phyloP scores from a whole-genome alignment of 2,797 vertebrate genomes.

The Anomalospiza imberbis region DNA sequence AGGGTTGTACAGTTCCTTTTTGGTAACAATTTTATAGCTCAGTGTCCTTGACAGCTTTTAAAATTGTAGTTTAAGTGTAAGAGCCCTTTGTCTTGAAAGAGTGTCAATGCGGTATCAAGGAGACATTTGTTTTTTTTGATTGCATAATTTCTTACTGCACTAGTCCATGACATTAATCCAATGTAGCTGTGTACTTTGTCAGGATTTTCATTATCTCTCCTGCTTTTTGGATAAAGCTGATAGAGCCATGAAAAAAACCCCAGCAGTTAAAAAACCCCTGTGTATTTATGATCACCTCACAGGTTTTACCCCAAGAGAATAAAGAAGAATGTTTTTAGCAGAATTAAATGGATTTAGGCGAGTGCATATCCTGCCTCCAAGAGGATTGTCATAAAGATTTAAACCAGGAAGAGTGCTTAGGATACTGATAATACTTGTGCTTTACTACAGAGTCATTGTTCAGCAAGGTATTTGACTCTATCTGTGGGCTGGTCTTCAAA shows the following conservation, averaged over 20 bases:
- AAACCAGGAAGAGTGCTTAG: not conserved
- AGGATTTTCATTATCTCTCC: not conserved
- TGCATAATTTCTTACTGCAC: not conserved
- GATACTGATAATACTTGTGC: not conserved
- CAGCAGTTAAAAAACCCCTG: not conserved
- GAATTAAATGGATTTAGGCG: not conserved
- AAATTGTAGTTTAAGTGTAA: not conserved
- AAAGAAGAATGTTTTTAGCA: not conserved
- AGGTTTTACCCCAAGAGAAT: not conserved
- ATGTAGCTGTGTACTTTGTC: not conserved
- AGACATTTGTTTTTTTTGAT: not conserved
- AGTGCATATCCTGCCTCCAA: not conserved
- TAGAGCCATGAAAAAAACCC: accelerated
- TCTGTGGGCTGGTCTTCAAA: not conserved
- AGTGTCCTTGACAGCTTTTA: not conserved
- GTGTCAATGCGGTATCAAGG: not conserved
- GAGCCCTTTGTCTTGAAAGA: not conserved
- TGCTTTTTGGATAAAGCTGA: not conserved
- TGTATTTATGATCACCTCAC: not conserved
- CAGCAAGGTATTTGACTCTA: not conserved
- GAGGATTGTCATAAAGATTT: not conserved
- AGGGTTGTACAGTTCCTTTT: not conserved
- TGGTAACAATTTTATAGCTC: not conserved
- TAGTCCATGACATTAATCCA: not conserved
- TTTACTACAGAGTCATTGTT: not conserved